Percentiles rank a stretch among this genome's conserved stretches.
These are phyloP conservation scores for Cynaeus angustus DNA, from an alignment of 2,888 invertebrate species.

Conservation along the genomic window DNA sequence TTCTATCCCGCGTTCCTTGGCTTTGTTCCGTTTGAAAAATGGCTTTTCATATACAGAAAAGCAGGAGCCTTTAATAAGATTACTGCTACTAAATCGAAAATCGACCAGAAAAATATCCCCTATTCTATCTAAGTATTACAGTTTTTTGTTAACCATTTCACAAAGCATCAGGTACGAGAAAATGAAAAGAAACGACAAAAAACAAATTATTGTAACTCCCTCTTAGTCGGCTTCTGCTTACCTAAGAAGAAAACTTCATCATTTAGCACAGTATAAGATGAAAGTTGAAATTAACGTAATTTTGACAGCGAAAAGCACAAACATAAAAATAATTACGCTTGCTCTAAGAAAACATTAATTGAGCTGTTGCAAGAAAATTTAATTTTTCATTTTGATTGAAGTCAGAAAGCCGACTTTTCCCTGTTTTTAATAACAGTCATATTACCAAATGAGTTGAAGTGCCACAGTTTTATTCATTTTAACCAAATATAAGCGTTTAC, in stretches of 20 bases:
- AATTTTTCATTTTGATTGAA: no score
- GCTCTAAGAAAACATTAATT: no score
- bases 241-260: not conserved
- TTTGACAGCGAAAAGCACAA: not conserved
- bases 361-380: no score
- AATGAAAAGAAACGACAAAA: conserved; percentile 9
- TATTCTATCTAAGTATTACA: conserved; percentile 1
- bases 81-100: conserved; percentile 44
- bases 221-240: not conserved
- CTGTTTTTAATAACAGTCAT: no score
- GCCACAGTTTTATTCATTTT: no score
- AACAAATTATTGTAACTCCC: conserved; percentile 12
- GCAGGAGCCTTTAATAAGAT: conserved; percentile 43
- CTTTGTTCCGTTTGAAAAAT: conserved; percentile 52
- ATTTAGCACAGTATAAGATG: not conserved
- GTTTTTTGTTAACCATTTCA: conserved; percentile 18
- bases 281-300: conserved; percentile 3
- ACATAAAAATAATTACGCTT: not conserved
- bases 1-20: conserved; percentile 45
- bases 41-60: conserved; percentile 51
- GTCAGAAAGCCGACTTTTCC: no score
- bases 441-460: no score
- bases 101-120: conserved; percentile 37
- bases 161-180: conserved; percentile 4
- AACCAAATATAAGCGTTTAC: no score